Percentiles rank a stretch among this genome's conserved stretches.
phyloP scores from a whole-genome alignment of 2,113 vertebrate species.

The Pterocles gutturalis region DNA sequence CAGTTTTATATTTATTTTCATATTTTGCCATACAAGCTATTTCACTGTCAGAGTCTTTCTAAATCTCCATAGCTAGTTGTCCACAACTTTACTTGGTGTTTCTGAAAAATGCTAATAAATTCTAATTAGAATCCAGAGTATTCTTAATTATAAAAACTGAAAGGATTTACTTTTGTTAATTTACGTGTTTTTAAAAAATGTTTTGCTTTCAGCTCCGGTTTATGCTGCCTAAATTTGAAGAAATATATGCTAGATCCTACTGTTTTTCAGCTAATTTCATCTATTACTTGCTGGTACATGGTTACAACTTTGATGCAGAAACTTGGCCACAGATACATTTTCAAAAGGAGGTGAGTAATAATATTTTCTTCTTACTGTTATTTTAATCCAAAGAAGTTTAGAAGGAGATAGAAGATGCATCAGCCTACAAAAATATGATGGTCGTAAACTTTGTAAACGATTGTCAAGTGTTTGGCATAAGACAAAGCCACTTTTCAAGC shows the following conservation, averaged over 20 bases:
- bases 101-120: background rate
- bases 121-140: background rate
- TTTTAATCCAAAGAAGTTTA: background rate
- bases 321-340: conserved; percentile 89
- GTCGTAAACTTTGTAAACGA: background rate
- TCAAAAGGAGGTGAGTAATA: conserved; percentile 83
- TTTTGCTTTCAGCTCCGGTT: conserved; percentile 77
- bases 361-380: background rate
- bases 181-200: background rate
- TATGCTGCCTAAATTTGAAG: conserved; percentile 70
- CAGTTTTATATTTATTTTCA: background rate
- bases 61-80: background rate
- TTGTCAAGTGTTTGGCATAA: background rate
- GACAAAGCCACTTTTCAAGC: background rate
- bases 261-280: conserved; percentile 90
- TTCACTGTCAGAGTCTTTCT: background rate
- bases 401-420: background rate
- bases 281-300: conserved; percentile 83
- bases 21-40: background rate
- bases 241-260: conserved; percentile 83
- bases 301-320: conserved; percentile 87
- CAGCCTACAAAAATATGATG: background rate
- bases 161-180: background rate
- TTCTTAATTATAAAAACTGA: background rate
- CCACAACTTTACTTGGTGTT: background rate